Base-by-base conservation (phyloP, 2,113 vertebrate genomes). In the Bettongia penicillata region DNA sequence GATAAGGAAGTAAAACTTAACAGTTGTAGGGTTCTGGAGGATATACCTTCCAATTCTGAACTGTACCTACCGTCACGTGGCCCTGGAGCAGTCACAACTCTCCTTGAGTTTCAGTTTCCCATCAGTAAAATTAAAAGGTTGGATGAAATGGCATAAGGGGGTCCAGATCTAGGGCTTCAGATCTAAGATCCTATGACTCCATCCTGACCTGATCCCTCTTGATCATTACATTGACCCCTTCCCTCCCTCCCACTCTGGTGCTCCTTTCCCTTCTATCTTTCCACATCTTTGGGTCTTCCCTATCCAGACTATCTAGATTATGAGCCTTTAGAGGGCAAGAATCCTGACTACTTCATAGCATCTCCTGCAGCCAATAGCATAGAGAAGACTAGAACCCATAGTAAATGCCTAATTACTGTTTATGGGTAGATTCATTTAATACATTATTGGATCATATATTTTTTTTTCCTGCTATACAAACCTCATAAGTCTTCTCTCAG, bases 351-450 rank as follows among this genome's bases (percentile, higher is more conserved):
- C 89, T 93, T 52, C 26, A 22, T 49, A 5, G 50, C 43, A 77
- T 51, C 24, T 23, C 90, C 92, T 91, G 57, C 51, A 68, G 53
- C 61, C 50, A 19, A 61, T 49, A 3, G 12, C 12, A 50, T 48
- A n/a, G 52, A 53, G 47, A 53, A 7, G 11, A 94, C 43, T 22
- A 23, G 68, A 43, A 25, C 0, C n/a, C 91, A 91, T 47, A 89
- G 89, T 84, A 96, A 91, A 55, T 53, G 37, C n/a, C 77, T 55
- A 91, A 2, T 84, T 93, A 89, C 50, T 68, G 61, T 22, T 91
- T 51, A 5, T 31, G n/a, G 50, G 93, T 89, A 52, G 93, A 24
- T 55, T 53, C 47, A 94, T 37, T 53, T 53, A 92, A 50, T 50
- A 11, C 23, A 90, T 50, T 48, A 90, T 24, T 90, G 24, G 9